Evolutionary conservation across 2,888 invertebrate species (phyloP), one percentile per base, ranked within the genome.

Genomic region (Lasioglossum pauxillum): DNA sequence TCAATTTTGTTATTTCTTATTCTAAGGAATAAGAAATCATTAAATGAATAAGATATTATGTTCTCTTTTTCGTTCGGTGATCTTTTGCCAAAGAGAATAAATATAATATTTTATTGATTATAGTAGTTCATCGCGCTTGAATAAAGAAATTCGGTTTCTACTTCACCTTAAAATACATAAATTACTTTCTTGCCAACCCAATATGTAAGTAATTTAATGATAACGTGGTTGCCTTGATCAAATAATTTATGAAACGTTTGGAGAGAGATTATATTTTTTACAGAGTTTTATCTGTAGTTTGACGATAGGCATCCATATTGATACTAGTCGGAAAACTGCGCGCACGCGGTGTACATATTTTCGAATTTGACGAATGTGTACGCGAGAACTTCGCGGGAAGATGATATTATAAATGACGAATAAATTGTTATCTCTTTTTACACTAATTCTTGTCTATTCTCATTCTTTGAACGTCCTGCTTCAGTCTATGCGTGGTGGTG

Each of bases 201-300:
- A 8, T 19, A 23, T 23, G 8, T 23, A 1, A 10, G 23, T 10
- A 23, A 53, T 53, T 23, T 53, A n/a, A 53, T n/a, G 4, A 53
- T 8, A 53, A 23, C 8, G 49, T 53, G 8, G 49, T 53, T 53
- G 49, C 49, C 49, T 53, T 53, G 49, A 53, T 8, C 23, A 53
- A 8, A 53, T 8, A 23, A 23, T 53, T 53, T 53, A 53, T 53
- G 49, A 49, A 16, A 23, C 23, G 23, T 49, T 49, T 23, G 3
- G 23, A n/a, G 8, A 38, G 27, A 77, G 4, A 79, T 46, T n/a
- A 12, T 90, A 88, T 88, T 89, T 90, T 88, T 85, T 85, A 89
- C 86, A 83, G 69, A 8, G 64, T 2, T 8, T 49, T 3, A 27
- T 27, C 7, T 41, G 53, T 19, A 16, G 7, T 14, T 5, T 16